phyloP scores from a whole-genome alignment of 2,797 vertebrate species.

The Rhinophrynus dorsalis region DNA sequence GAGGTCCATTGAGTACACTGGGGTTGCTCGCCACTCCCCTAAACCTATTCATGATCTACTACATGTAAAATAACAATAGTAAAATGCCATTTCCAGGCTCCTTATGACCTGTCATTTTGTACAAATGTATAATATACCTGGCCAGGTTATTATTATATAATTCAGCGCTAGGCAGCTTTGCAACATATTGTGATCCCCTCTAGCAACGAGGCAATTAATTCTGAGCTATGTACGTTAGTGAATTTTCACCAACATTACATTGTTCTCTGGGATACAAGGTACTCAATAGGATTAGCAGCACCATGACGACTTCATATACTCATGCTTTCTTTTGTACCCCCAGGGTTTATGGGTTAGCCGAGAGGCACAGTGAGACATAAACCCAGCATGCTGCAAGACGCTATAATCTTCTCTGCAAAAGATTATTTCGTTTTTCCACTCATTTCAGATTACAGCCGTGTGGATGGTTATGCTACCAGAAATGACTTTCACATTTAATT shows the following conservation, averaged over 20 bases:
- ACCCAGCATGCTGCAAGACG: neutral
- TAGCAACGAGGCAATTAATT: slow-evolving; percentile 12
- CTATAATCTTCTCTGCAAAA: neutral
- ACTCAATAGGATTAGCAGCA: neutral
- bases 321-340: neutral
- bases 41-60: too few species aligned
- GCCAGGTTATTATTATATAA: neutral
- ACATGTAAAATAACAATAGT: too few species aligned
- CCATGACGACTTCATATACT: neutral
- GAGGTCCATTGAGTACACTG: too few species aligned
- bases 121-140: neutral
- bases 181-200: slow-evolving; percentile 9
- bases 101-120: neutral
- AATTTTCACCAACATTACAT: neutral
- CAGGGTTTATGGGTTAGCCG: neutral
- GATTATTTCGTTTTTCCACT: neutral
- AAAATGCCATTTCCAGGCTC: too few species aligned
- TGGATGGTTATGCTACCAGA: neutral
- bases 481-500: neutral
- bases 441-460: neutral
- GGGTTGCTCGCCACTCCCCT: too few species aligned
- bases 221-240: slow-evolving; percentile 1
- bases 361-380: neutral
- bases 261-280: neutral
- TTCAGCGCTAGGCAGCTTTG: neutral